These are phyloP conservation scores for Lacanobia oleracea DNA, from an alignment of 2,888 invertebrate genomes.

Conservation along the genomic window DNA sequence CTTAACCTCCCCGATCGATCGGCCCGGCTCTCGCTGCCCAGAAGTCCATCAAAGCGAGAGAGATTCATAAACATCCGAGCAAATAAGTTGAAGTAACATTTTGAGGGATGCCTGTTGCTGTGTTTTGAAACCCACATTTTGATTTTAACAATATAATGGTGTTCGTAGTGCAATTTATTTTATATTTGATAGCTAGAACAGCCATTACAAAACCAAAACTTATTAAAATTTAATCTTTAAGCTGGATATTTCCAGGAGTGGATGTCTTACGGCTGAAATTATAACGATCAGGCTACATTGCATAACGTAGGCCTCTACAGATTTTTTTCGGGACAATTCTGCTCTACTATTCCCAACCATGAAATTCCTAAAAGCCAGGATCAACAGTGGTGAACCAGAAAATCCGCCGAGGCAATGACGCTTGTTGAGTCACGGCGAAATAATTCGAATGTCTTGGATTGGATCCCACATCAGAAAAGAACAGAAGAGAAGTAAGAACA, in stretches of 20 bases:
- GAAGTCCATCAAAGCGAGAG: conserved; percentile 12
- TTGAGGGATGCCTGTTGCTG: conserved; percentile 15
- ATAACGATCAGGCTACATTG: neutral
- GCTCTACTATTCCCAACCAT: neutral
- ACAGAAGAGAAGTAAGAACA: neutral
- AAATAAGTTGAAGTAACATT: conserved; percentile 7
- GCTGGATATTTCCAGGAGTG: neutral
- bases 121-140: neutral
- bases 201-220: no score
- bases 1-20: conserved; percentile 48
- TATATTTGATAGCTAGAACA: no score
- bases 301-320: neutral
- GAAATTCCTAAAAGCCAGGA: neutral
- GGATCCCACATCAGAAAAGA: neutral
- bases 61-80: conserved; percentile 14
- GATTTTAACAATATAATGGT: neutral
- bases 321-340: neutral
- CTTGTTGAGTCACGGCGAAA: neutral
- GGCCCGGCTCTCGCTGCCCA: conserved; percentile 19
- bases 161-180: no score
- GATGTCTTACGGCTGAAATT: neutral
- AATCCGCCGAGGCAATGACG: neutral
- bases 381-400: neutral
- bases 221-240: neutral
- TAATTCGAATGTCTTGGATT: neutral